Evolutionary conservation across 2,888 invertebrate genomes (phyloP), one percentile per base, ranked within the genome.

Genomic region (Dichetophora obliterata): DNA sequence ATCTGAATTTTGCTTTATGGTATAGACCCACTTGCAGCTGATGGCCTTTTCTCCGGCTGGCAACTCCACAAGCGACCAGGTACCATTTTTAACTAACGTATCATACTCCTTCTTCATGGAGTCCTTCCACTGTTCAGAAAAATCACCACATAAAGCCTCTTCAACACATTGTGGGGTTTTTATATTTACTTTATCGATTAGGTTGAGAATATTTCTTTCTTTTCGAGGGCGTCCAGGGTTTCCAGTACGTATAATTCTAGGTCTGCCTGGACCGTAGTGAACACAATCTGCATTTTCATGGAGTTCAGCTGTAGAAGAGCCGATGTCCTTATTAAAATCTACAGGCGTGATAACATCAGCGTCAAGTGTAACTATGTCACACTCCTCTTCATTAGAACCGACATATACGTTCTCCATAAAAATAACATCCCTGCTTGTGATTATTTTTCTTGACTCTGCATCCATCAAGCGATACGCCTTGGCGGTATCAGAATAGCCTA

Each of bases 31-130:
- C 37, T 78, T 9, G 6, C 50, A 50, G 50, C 50, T 14, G 50
- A 50, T 50, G 6, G n/a, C 50, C n/a, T n/a, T 50, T n/a, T 50
- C 50, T 14, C 50, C 50, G 50, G 50, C 50, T 48, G 76, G 78
- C 50, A 78, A 70, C 5, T 80, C 73, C 9, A 48, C 61, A 19
- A 81, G 69, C 5, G 65, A 24, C 75, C 75, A 81, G 0, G 77
- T 80, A 16, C 73, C 57, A 48, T 78, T 79, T 11, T 52, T 34
- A 52, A 75, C 4, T 0, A 81, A 59, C 8, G 82, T 77, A 8
- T 78, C 73, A n/a, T 80, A 75, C 52, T 77, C 80, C 31, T 48
- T 57, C 66, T 79, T 74, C 81, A 82, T 81, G 5, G 80, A 79
- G 11, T 77, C 37, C 65, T 66, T 54, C 76, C 77, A 80, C 16